Base-by-base conservation (phyloP, 2,113 vertebrate species). In the Setophaga petechia region DNA sequence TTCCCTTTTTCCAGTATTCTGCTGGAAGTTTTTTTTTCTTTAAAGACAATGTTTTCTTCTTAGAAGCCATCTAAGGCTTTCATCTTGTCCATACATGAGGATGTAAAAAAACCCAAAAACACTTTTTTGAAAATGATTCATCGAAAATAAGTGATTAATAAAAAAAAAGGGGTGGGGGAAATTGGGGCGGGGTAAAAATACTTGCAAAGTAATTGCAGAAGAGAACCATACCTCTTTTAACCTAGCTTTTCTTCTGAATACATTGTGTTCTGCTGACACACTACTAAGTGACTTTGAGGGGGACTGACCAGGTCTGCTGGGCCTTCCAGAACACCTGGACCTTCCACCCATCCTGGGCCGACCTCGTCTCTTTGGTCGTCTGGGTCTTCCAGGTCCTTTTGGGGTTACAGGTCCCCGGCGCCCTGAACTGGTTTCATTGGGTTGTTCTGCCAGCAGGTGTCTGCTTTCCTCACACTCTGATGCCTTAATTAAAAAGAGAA, bases 171-270 rank as follows among this genome's bases (percentile, higher is more conserved):
- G 3, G 4, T 8, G 5, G 1, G 1, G 4, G 28, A 13, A 66
- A 54, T 27, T 2, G 39, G 21, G 49, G 24, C 2, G 0, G 18
- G 58, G 9, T 20, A 72, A 69, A 65, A 43, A 71, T 27, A 90
- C 83, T 92, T 92, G 58, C 24, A 43, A 91, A 87, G 52, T 69
- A 91, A 79, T 68, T 90, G 27, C 71, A 74, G 71, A 85, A 95
- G 75, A 54, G 39, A 96, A 76, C 72, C 81, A 30, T 96, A 99
- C 99, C 98, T 99, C 98, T 96, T 97, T 97, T 76, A 99, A 98
- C 57, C 95, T 95, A 71, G 98, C 98, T 95, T 97, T 98, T 89
- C 98, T 98, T 95, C 97, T 97, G 74, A 98, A 97, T 33, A 84
- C 73, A 47, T 96, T 98, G 83, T 97, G 98, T 57, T 98, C 98